phyloP scores from a whole-genome alignment of 2,113 vertebrate species.

The Pedetes capensis region DNA sequence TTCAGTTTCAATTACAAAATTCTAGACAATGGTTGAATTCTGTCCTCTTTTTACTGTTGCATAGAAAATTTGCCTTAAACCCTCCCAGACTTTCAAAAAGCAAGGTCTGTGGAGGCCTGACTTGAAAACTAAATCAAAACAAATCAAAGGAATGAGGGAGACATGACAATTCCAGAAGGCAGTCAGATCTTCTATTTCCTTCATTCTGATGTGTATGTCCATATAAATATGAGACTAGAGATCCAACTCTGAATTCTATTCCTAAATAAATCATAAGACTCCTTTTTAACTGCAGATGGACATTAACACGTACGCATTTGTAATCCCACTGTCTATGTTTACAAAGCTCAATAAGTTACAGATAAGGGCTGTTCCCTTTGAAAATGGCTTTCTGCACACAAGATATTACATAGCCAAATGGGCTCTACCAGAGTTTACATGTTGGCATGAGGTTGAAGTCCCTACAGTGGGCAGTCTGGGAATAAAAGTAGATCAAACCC shows the following conservation, averaged over 20 bases:
- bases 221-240: not conserved
- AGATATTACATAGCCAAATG: not conserved
- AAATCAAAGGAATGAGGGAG: not conserved
- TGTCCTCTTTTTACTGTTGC: not conserved
- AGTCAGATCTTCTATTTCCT: not conserved
- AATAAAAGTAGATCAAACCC: not conserved
- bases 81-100: not conserved
- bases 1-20: not conserved
- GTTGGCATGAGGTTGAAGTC: not conserved
- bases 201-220: not conserved
- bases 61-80: not conserved
- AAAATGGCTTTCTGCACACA: not conserved
- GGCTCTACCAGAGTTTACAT: not conserved
- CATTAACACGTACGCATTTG: not conserved
- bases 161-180: not conserved
- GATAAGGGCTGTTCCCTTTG: not conserved
- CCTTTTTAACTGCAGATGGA: not conserved
- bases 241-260: not conserved
- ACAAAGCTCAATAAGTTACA: not conserved
- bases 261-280: not conserved
- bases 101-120: not conserved
- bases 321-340: not conserved
- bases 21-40: not conserved
- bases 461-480: not conserved
- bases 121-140: not conserved